phyloP scores from a whole-genome alignment of 2,797 vertebrate genomes.

The Schizopygopsis malacanthus region DNA sequence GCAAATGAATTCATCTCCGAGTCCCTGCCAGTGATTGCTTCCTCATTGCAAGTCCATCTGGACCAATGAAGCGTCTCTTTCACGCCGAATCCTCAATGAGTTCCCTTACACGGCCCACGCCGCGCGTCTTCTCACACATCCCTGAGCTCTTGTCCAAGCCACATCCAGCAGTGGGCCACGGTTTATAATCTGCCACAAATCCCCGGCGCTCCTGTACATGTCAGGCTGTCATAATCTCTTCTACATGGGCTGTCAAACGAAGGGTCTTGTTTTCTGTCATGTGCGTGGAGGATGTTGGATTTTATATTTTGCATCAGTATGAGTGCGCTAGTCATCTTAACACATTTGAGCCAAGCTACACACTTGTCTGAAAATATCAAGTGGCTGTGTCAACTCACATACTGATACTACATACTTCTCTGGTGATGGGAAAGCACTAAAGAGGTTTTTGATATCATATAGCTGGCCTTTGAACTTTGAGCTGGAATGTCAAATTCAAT shows the following conservation, averaged over 20 bases:
- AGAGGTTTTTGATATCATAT: not conserved
- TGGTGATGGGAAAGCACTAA: not conserved
- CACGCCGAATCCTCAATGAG: constrained; percentile 48
- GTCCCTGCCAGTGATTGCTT: constrained; percentile 52
- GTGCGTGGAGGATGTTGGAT: constrained; percentile 40
- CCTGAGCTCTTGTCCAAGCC: constrained; percentile 38
- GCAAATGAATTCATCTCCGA: constrained; percentile 64
- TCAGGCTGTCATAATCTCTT: constrained; percentile 62
- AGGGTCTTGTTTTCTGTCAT: constrained; percentile 46
- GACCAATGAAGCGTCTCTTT: constrained; percentile 31
- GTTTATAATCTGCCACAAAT: constrained; percentile 54
- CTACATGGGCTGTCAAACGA: constrained; percentile 57
- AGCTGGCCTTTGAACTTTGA: not conserved
- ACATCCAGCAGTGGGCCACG: constrained; percentile 52
- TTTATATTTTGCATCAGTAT: constrained; percentile 6
- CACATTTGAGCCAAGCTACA: not conserved
- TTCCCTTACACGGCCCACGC: constrained; percentile 42
- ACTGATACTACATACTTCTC: not conserved
- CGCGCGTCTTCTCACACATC: constrained; percentile 12
- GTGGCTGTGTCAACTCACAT: not conserved
- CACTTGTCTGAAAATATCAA: not conserved
- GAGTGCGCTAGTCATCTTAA: not conserved
- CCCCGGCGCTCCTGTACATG: constrained; percentile 58
- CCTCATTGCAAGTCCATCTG: constrained; percentile 48
- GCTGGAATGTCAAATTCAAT: not conserved